A percentile compares a stretch with the other conserved stretches of the same genome.
These are phyloP conservation scores for Trochalopteron elliotii DNA, from an alignment of 2,113 vertebrate species.

Conservation along the genomic window DNA sequence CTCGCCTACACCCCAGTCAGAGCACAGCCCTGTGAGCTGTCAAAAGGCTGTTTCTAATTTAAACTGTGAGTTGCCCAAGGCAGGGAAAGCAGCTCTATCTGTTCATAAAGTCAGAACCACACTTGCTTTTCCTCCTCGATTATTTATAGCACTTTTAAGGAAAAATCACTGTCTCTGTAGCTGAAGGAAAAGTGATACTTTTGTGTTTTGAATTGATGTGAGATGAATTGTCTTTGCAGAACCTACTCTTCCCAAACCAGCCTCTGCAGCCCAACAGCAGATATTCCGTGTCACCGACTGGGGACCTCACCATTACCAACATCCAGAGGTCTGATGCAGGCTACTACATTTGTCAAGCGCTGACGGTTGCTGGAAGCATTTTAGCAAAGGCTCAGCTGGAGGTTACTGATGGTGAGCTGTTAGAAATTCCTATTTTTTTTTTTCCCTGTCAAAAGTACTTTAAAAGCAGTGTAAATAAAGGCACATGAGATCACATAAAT, in stretches of 20 bases:
- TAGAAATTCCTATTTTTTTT: constrained; percentile 17
- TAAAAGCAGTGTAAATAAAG: not conserved
- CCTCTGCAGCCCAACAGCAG: constrained; percentile 93
- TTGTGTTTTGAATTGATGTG: constrained; percentile 16
- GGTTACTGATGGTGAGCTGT: constrained; percentile 93
- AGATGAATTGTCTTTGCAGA: constrained; percentile 78
- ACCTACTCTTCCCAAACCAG: constrained; percentile 96
- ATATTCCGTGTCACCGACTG: constrained; percentile 90
- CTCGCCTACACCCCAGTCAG: not conserved
- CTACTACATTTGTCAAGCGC: constrained; percentile 97
- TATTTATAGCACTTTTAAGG: not conserved
- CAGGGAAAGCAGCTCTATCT: not conserved
- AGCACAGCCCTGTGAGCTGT: not conserved
- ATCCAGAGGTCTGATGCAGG: constrained; percentile 92
- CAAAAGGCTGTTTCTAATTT: constrained; percentile 21
- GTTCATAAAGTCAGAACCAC: constrained; percentile 7
- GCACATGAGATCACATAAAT: not conserved
- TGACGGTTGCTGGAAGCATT: constrained; percentile 97
- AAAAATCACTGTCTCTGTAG: not conserved
- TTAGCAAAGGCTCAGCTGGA: constrained; percentile 98
- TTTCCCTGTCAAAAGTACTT: not conserved
- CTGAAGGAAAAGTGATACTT: not conserved
- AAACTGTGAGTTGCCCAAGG: not conserved
- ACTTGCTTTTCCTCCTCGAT: not conserved
- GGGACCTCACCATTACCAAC: constrained; percentile 92